Evolutionary conservation across 2,797 vertebrate genomes (phyloP).

Genomic region (Takifugu ocellatus): DNA sequence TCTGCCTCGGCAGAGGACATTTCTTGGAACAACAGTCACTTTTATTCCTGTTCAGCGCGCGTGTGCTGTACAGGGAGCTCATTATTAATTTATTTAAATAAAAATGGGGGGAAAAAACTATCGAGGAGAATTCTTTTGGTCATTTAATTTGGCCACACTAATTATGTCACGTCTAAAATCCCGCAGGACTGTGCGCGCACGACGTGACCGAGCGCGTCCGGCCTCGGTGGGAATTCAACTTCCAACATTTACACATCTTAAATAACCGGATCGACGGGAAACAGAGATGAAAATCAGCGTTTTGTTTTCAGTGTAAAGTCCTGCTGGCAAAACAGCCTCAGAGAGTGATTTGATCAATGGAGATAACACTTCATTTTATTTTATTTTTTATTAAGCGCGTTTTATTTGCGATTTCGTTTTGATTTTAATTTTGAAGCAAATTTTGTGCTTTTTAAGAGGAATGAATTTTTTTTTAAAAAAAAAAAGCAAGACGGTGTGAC

Average conservation of each 20-base stretch:
- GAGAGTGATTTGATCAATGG: slow-evolving; percentile 52
- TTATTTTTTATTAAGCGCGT: not conserved
- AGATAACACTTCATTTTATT: not conserved
- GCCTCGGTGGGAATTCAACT: slow-evolving; percentile 24
- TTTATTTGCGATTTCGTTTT: not conserved
- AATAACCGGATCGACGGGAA: slow-evolving; percentile 48
- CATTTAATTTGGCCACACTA: not conserved
- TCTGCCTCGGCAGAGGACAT: slow-evolving; percentile 6
- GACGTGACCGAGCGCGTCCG: not conserved
- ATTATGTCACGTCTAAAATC: not conserved
- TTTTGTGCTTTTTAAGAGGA: not conserved
- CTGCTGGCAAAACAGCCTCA: slow-evolving; percentile 69
- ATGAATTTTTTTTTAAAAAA: slow-evolving; percentile 5
- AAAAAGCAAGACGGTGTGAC: not conserved
- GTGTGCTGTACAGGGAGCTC: too few species aligned
- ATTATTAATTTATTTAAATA: not conserved
- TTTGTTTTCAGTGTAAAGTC: slow-evolving; percentile 41
- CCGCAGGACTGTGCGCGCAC: not conserved
- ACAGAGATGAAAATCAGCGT: slow-evolving; percentile 67
- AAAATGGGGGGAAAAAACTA: not conserved
- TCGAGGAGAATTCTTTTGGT: not conserved
- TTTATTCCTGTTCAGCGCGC: too few species aligned
- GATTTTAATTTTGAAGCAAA: too few species aligned
- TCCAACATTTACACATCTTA: slow-evolving; percentile 53
- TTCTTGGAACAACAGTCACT: not conserved